These are phyloP conservation scores for Pteria penguin DNA, from an alignment of 2,888 invertebrate genomes.

Conservation along the genomic window DNA sequence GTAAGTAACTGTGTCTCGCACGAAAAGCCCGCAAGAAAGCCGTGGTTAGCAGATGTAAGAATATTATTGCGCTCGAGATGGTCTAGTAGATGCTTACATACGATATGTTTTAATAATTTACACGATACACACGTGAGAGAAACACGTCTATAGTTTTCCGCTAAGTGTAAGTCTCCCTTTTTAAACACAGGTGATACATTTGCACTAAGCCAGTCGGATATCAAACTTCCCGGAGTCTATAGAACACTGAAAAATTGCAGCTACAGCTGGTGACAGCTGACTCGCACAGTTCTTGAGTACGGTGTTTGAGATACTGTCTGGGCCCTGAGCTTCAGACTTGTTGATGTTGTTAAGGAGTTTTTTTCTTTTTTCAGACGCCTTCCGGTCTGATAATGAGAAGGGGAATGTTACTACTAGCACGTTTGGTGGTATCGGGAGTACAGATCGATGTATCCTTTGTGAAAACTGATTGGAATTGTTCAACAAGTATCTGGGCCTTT, in stretches of 20 bases:
- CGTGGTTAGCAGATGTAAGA: not conserved
- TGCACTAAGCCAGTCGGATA: not conserved
- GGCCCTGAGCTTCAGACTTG: not conserved
- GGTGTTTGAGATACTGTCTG: not conserved
- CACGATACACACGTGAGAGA: not conserved
- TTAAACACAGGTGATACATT: slow-evolving; percentile 32
- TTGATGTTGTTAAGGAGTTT: not conserved
- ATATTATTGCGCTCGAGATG: not conserved
- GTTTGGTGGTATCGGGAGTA: not conserved
- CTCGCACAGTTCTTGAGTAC: not conserved
- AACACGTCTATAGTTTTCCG: not conserved
- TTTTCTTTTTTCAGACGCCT: not conserved
- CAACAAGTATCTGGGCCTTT: slow-evolving; percentile 37
- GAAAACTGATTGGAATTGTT: slow-evolving; percentile 48
- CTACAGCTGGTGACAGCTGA: not conserved
- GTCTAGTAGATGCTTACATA: not conserved
- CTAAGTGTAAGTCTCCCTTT: slow-evolving; percentile 33
- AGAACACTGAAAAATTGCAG: not conserved
- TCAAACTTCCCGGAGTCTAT: not conserved
- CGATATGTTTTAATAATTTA: not conserved
- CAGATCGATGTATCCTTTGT: slow-evolving; percentile 8
- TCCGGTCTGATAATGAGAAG: not conserved
- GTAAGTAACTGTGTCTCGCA: not conserved
- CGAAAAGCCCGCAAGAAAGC: not conserved
- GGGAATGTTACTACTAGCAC: not conserved